phyloP scores from a whole-genome alignment of 2,113 vertebrate genomes.

The Martes martes region DNA sequence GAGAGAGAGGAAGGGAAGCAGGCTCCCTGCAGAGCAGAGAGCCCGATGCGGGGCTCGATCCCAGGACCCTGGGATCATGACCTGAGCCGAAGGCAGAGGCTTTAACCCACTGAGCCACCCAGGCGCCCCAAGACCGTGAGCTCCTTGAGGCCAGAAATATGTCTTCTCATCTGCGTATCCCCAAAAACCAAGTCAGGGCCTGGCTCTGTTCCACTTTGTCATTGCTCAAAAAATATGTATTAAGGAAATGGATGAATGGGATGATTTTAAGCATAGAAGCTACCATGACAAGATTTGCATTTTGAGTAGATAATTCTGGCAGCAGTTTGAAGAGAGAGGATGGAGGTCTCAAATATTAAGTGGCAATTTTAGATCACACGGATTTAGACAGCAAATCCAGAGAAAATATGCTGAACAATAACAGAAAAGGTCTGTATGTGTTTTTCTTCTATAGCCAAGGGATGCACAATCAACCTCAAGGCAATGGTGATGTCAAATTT shows the following conservation, averaged over 20 bases:
- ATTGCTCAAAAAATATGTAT: background rate
- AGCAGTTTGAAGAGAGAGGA: background rate
- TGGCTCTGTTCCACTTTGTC: background rate
- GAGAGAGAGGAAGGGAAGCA: too few relatives aligned
- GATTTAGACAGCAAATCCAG: background rate
- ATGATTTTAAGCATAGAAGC: background rate
- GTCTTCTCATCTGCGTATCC: background rate
- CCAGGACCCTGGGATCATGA: too few relatives aligned
- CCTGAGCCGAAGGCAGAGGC: too few relatives aligned
- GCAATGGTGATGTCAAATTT: conserved; percentile 80
- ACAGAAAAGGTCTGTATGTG: background rate
- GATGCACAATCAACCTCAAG: conserved; percentile 79
- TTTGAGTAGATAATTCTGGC: conserved; percentile 13
- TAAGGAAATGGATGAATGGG: background rate
- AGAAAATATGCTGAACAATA: conserved; percentile 32
- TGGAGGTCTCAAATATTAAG: background rate
- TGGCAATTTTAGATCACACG: conserved; percentile 31
- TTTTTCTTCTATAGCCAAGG: conserved; percentile 62
- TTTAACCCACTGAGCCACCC: too few relatives aligned
- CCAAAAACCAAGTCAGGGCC: background rate
- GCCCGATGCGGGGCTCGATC: too few relatives aligned
- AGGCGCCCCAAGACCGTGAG: background rate
- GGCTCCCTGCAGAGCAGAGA: too few relatives aligned
- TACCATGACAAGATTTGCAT: background rate
- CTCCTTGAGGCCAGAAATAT: background rate